Base-by-base conservation (phyloP, 2,113 vertebrate species). In the Dissostichus mawsoni region DNA sequence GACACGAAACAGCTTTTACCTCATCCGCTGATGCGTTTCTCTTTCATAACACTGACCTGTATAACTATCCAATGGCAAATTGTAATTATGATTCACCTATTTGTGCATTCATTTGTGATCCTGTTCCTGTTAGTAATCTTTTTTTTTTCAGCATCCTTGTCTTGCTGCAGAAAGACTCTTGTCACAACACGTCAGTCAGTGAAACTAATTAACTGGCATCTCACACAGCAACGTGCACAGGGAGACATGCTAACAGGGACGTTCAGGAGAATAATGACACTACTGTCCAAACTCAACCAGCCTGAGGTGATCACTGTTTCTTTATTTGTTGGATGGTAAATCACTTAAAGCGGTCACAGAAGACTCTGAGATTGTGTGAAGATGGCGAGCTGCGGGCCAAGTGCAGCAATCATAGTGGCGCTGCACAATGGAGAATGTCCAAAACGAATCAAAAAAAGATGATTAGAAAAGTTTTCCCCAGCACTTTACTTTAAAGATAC, bases 221-320 rank as follows among this genome's bases (percentile, higher is more conserved):
- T 82, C 47, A 51, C 69, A 74, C 5, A 41, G 62, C 66, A 85
- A 52, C n/a, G n/a, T 9, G 52, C 3, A 2, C 41, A 20, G n/a
- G 25, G n/a, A 45, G 63, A 67, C 69, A 51, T 69, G 74, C 79
- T 73, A 82, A 78, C 56, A 69, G 74, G 68, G 75, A 78, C 62
- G 36, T 77, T 67, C 47, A 68, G 69, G 71, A 78, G 58, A 80
- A 77, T 65, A 23, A 78, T 73, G 81, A 64, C 58, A 53, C 23
- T 20, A 10, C 58, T 62, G 65, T 76, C 48, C 51, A 61, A 71
- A 76, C 67, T 41, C 55, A 56, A 68, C 18, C 55, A 55, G 68
- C 56, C 81, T 0, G 69, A 74, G 63, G 74, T 66, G 47, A 80
- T 23, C 23, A 55, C 23, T 5, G 48, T 25, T n/a, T n/a, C 10